Evolutionary conservation across 2,888 invertebrate genomes (phyloP).

Genomic region (Brachylomia viminalis): DNA sequence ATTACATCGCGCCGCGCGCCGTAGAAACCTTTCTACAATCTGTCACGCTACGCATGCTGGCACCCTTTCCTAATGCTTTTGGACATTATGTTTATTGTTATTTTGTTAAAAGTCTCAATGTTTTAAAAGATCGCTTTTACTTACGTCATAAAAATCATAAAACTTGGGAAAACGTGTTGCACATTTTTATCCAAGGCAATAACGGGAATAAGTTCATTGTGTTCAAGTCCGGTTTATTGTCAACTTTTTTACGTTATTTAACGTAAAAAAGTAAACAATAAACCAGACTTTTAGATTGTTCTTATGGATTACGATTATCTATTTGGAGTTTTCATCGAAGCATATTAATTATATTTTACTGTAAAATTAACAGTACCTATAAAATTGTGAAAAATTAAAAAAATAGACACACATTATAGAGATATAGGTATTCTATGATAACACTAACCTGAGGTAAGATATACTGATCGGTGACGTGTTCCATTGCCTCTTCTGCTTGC

Average conservation of each 20-base stretch:
- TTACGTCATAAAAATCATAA: neutral
- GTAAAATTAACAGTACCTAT: too few relatives aligned
- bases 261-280: neutral
- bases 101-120: neutral
- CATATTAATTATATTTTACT: neutral
- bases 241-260: neutral
- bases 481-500: conserved; percentile 42
- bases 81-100: neutral
- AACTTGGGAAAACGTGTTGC: conserved; percentile 2
- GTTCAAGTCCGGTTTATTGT: too few relatives aligned
- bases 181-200: conserved; percentile 19
- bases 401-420: neutral
- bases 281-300: neutral
- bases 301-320: neutral
- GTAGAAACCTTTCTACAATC: too few relatives aligned
- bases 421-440: neutral
- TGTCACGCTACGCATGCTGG: too few relatives aligned
- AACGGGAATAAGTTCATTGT: neutral
- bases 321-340: neutral
- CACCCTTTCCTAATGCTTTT: neutral
- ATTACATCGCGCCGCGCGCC: too few relatives aligned
- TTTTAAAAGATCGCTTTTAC: conserved; percentile 19
- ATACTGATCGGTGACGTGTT: conserved; percentile 36
- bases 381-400: neutral
- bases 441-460: conserved; percentile 57